These are phyloP conservation scores for Papilio demoleus DNA, from an alignment of 2,888 invertebrate genomes.

Conservation along the genomic window DNA sequence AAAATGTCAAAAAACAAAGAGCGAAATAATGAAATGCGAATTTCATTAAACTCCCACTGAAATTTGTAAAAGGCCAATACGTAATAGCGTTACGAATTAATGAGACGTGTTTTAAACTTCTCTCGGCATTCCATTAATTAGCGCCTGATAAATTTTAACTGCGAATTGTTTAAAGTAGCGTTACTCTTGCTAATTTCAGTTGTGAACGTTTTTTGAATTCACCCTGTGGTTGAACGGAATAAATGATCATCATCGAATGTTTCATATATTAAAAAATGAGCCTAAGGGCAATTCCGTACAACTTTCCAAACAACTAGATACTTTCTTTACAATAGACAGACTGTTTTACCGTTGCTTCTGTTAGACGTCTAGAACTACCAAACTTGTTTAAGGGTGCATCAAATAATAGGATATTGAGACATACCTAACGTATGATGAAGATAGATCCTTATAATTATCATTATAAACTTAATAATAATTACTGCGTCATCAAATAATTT, in stretches of 20 bases:
- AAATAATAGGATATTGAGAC: no score
- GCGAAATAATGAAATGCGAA: slow-evolving; percentile 49
- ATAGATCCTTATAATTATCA: no score
- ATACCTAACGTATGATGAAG: no score
- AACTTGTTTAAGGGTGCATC: no score
- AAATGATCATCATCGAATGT: slow-evolving; percentile 2
- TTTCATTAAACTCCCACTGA: slow-evolving; percentile 52
- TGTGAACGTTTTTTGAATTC: slow-evolving; percentile 32
- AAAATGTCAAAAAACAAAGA: slow-evolving; percentile 48
- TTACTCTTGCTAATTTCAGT: slow-evolving; percentile 34
- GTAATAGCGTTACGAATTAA: slow-evolving; percentile 61
- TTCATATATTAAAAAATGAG: background rate
- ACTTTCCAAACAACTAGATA: background rate
- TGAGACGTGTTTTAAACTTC: slow-evolving; percentile 61
- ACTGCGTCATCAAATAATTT: no score
- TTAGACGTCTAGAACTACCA: no score
- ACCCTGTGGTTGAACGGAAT: background rate
- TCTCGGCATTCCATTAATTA: slow-evolving; percentile 64
- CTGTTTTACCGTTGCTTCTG: no score
- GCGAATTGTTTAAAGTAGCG: slow-evolving; percentile 42
- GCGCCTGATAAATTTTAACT: slow-evolving; percentile 54
- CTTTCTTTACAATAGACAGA: no score
- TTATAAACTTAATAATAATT: no score
- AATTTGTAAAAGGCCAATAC: slow-evolving; percentile 55
- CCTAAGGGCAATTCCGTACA: background rate